Evolutionary conservation across 2,888 invertebrate species (phyloP).

Genomic region (Augiades crinisus): DNA sequence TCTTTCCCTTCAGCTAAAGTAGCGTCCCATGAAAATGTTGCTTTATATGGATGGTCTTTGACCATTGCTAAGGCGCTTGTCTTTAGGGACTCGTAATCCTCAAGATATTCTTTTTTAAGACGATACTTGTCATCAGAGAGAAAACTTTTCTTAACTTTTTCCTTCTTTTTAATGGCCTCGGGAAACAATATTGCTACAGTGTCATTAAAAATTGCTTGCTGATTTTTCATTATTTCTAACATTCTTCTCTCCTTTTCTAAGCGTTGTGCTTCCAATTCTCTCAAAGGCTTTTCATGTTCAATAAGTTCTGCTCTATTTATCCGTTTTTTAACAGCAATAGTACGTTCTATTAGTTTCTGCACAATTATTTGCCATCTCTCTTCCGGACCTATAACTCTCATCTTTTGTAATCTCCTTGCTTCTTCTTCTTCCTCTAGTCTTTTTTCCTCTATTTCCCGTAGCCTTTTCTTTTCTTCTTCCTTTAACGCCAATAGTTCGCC

Average conservation of each 20-base stretch:
- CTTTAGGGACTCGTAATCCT: constrained; percentile 56
- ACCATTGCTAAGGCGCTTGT: constrained; percentile 60
- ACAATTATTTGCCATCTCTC: constrained; percentile 84
- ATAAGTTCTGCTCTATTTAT: constrained; percentile 82
- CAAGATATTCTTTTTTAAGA: constrained; percentile 57
- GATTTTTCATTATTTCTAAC: constrained; percentile 78
- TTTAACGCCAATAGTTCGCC: constrained; percentile 64
- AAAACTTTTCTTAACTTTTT: constrained; percentile 62
- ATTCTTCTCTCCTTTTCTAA: constrained; percentile 80
- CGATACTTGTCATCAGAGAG: constrained; percentile 63
- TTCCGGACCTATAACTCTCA: constrained; percentile 65
- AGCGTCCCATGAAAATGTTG: constrained; percentile 79
- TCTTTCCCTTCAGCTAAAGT: constrained; percentile 76
- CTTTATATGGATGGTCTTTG: constrained; percentile 66
- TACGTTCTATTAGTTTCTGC: constrained; percentile 83
- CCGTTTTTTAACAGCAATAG: constrained; percentile 84
- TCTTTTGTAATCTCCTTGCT: constrained; percentile 62
- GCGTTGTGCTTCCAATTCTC: constrained; percentile 81
- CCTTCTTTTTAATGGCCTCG: constrained; percentile 77
- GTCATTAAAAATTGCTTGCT: constrained; percentile 84
- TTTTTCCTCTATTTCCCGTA: constrained; percentile 66
- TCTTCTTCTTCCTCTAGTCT: constrained; percentile 75
- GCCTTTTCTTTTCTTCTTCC: constrained; percentile 61
- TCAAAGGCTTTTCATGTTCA: constrained; percentile 81
- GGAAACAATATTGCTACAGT: constrained; percentile 83